Conservation (phyloP, 1,140 invertebrate genomes). For the Brachionus rotundiformis region DNA sequence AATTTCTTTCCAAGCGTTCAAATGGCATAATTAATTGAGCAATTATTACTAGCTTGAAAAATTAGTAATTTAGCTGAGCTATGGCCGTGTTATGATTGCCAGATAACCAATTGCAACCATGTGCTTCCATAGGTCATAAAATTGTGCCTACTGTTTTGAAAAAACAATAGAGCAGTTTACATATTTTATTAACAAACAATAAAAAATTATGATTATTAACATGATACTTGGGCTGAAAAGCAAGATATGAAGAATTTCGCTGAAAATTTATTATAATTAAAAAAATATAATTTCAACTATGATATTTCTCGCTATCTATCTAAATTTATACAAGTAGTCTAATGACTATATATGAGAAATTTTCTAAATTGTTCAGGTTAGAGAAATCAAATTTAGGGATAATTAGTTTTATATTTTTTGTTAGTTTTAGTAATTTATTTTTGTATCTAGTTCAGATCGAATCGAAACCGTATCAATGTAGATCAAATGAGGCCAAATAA, state of each 20-base stretch:
- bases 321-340: not conserved
- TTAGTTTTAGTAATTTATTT: too few species aligned
- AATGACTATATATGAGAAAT: not conserved
- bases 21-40: too few species aligned
- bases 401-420: conserved; percentile 22
- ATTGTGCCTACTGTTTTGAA: not conserved
- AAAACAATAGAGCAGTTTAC: not conserved
- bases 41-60: too few species aligned
- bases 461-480: not conserved
- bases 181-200: not conserved
- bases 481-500: not conserved
- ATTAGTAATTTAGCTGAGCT: too few species aligned
- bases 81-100: not conserved
- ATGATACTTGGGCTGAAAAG: not conserved
- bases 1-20: too few species aligned
- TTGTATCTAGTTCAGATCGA: not conserved
- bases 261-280: conserved; percentile 2
- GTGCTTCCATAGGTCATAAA: not conserved
- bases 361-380: not conserved
- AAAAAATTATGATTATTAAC: conserved; percentile 17
- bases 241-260: not conserved
- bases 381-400: not conserved
- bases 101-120: not conserved
- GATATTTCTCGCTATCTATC: not conserved
- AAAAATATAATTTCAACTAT: conserved; percentile 13